Percentiles rank a stretch among this genome's conserved stretches.
Conservation (phyloP, 2,888 invertebrate genomes). For the Electrophaes corylata region DNA sequence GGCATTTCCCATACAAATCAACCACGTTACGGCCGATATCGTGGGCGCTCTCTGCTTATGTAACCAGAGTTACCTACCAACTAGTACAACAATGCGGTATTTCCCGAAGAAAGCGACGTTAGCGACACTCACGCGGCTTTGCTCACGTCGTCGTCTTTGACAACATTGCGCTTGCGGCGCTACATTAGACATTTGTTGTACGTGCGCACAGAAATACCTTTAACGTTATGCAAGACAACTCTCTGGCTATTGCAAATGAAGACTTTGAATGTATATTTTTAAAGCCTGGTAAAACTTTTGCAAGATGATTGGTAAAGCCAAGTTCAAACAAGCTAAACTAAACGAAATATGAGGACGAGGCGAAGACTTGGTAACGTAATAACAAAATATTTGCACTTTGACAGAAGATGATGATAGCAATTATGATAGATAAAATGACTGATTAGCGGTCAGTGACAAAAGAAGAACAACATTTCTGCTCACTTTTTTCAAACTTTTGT, state of each 20-base stretch:
- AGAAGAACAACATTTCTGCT: too few relatives aligned
- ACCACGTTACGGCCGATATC: constrained; percentile 30
- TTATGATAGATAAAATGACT: neutral
- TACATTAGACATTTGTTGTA: constrained; percentile 40
- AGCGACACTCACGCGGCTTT: constrained; percentile 24
- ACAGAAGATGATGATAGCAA: neutral
- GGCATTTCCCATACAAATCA: constrained; percentile 39
- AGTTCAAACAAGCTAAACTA: constrained; percentile 8
- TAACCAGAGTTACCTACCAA: constrained; percentile 25
- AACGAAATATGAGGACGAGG: constrained; percentile 2
- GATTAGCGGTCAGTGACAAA: too few relatives aligned
- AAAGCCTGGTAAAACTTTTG: constrained; percentile 24
- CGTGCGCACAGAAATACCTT: constrained; percentile 40
- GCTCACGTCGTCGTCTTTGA: constrained; percentile 33
- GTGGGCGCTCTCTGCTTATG: constrained; percentile 39
- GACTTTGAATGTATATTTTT: constrained; percentile 27
- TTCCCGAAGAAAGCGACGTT: constrained; percentile 41
- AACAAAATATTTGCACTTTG: constrained; percentile 1
- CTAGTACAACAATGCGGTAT: constrained; percentile 29
- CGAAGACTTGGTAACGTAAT: constrained; percentile 1
- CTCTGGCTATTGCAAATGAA: constrained; percentile 34
- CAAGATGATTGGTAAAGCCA: constrained; percentile 18
- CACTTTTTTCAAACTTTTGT: too few relatives aligned
- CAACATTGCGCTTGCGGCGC: constrained; percentile 36
- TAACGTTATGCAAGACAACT: constrained; percentile 38